Base-by-base conservation (phyloP, 1,140 invertebrate genomes). In the Atta texana region DNA sequence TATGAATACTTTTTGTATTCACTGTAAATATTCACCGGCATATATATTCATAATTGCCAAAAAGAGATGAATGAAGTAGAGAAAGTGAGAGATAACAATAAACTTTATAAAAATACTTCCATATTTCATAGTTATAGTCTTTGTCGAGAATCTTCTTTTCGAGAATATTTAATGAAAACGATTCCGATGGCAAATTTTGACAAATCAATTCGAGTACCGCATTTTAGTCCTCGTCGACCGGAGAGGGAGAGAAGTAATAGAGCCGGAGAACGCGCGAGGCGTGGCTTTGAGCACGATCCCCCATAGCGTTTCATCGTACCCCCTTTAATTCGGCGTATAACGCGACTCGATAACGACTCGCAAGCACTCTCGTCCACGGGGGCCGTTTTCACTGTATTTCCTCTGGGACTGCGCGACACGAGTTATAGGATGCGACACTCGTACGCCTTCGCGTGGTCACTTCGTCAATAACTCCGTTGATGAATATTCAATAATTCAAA, bases 241-340 rank as follows among this genome's bases (percentile, higher is more conserved):
- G 66, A 77, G 49, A 74, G 88, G n/a, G 53, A 90, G 55, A 64
- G 74, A 90, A 71, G 28, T 59, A 84, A 81, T 66, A 85, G 75
- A 76, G 75, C 5, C 21, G 55, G 69, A 85, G 88, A 89, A 86
- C 75, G 39, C 66, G 21, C 66, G 88, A 89, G 88, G 88, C 88
- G 88, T 89, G 88, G 88, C 88, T 78, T 86, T 74, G 81, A 88
- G 69, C 82, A 66, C 88, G 88, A 89, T 44, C 39, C 88, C 88
- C 88, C 88, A 89, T 89, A 77, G 75, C 85, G 88, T 89, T 89
- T 89, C 69, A 89, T 75, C 69, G 88, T 89, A 89, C 75, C 87
- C 88, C 88, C 82, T 89, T 89, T 89, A 89, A 89, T 89, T 89
- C 75, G 82, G 69, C 88, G 82, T 89, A 89, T 89, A 89, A 89